Percentiles rank a stretch among this genome's conserved stretches.
Evolutionary conservation across 2,113 vertebrate species (phyloP).

Genomic region (Sprattus sprattus): DNA sequence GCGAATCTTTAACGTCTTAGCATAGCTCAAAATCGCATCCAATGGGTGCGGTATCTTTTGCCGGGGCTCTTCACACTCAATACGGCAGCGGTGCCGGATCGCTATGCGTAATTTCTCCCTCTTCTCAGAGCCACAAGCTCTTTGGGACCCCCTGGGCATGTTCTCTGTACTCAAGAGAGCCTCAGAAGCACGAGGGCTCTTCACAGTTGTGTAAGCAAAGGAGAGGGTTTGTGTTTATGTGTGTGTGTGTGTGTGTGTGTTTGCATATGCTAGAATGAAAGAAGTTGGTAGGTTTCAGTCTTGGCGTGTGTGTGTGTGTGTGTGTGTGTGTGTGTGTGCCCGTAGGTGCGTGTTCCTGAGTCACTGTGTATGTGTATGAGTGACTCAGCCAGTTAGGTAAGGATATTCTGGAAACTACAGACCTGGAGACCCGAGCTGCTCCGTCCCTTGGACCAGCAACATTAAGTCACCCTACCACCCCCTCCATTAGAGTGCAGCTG

Average conservation of each 20-base stretch:
- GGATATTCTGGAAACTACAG: not conserved
- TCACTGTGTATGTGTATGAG: not conserved
- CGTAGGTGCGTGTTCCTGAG: not conserved
- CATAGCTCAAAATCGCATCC: not conserved
- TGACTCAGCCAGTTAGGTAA: not conserved
- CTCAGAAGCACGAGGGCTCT: not conserved
- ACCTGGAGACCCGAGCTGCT: not conserved
- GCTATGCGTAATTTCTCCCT: not conserved
- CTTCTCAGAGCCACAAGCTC: not conserved
- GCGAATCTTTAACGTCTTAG: not conserved
- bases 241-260: not conserved
- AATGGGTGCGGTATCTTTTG: not conserved
- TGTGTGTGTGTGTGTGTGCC: not conserved
- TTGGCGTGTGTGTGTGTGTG: not conserved
- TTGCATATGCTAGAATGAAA: not conserved
- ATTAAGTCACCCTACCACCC: too few relatives aligned
- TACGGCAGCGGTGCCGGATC: not conserved
- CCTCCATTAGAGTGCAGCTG: too few relatives aligned
- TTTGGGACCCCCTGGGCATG: constrained; percentile 8
- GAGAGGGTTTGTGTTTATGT: not conserved
- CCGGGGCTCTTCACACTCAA: not conserved
- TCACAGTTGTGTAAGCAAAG: constrained; percentile 11
- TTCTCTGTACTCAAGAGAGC: not conserved
- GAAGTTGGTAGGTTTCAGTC: not conserved
- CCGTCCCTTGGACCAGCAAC: not conserved